These are phyloP conservation scores for Cetonia aurata DNA, from an alignment of 2,888 invertebrate species.

Conservation along the genomic window DNA sequence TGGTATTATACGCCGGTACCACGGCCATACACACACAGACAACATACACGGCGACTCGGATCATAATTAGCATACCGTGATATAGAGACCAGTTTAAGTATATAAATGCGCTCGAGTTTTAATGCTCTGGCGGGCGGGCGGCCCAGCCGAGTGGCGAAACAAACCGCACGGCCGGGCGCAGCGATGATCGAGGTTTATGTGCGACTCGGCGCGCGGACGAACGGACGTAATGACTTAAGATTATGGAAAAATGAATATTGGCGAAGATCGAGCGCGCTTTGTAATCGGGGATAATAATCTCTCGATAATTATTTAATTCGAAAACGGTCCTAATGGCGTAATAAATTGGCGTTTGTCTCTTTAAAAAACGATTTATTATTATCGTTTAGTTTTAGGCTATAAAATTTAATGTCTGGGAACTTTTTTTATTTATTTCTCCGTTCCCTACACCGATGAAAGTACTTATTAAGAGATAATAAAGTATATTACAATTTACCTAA, in stretches of 20 bases:
- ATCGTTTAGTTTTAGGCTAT: conserved; percentile 18
- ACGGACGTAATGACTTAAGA: conserved; percentile 32
- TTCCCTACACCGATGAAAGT: too few relatives aligned
- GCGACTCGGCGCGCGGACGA: not conserved
- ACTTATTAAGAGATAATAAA: too few relatives aligned
- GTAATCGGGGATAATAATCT: conserved; percentile 26
- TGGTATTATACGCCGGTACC: conserved; percentile 48
- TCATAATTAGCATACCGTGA: conserved; percentile 52
- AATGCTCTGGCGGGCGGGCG: conserved; percentile 9
- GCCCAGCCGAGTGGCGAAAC: not conserved
- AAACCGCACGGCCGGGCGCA: not conserved
- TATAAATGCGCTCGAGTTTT: conserved; percentile 45
- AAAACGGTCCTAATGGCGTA: conserved; percentile 20
- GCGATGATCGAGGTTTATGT: not conserved
- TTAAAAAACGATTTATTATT: conserved; percentile 12
- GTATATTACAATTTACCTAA: too few relatives aligned
- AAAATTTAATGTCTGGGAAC: not conserved
- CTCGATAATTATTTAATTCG: conserved; percentile 32
- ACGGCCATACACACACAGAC: not conserved
- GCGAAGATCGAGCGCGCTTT: conserved; percentile 27
- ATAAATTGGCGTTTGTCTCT: conserved; percentile 17
- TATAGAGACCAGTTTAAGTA: conserved; percentile 51
- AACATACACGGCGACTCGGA: conserved; percentile 46
- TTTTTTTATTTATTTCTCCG: not conserved
- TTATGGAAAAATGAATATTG: conserved; percentile 33